Evolutionary conservation across 53 echinoderm and acorn worm species (phyloP).

Genomic region (Echinometra lucunter): DNA sequence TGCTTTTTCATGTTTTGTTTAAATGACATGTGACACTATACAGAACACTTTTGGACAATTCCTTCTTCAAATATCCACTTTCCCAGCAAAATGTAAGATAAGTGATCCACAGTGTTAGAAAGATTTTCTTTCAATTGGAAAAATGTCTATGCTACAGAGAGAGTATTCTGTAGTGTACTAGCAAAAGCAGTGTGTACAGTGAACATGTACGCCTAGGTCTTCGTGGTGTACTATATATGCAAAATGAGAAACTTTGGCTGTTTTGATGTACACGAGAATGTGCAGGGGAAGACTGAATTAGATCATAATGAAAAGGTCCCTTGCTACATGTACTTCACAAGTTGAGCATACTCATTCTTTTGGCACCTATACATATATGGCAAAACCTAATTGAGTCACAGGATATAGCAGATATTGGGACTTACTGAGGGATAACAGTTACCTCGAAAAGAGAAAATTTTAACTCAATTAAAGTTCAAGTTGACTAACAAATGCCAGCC

Average conservation of each 20-base stretch:
- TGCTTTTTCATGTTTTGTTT: slow-evolving; percentile 46
- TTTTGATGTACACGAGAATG: neutral
- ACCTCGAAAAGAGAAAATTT: neutral
- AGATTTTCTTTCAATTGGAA: neutral
- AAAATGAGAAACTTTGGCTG: neutral
- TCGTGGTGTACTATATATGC: too few species aligned
- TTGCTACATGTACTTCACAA: neutral
- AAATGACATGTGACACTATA: neutral
- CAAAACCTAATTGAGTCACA: slow-evolving; percentile 45
- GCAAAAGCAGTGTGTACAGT: neutral
- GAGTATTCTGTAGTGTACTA: neutral
- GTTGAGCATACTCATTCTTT: slow-evolving; percentile 39
- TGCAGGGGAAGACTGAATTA: slow-evolving; percentile 34
- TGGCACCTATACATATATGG: slow-evolving; percentile 47
- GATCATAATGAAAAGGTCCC: neutral
- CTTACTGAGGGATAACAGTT: slow-evolving; percentile 29
- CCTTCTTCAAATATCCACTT: neutral
- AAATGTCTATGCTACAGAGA: neutral
- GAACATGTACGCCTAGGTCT: neutral
- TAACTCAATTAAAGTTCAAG: neutral
- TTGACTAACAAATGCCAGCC: neutral
- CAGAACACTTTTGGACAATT: neutral
- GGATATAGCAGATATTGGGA: slow-evolving; percentile 49
- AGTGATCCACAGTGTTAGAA: neutral
- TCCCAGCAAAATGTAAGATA: neutral